phyloP scores from a whole-genome alignment of 1,140 invertebrate species.

The roundworm (Caenorhabditis elegans) region WBcel235 BX284605.5:13877001-13877500 shows the following conservation, averaged over 20 bases:
- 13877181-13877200: constrained; percentile 8
- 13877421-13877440: constrained; percentile 23
- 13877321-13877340: not conserved
- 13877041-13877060: not conserved
- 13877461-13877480: not conserved
- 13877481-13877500: not conserved
- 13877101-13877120: not conserved
- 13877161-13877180: constrained; percentile 1
- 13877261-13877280: not conserved
- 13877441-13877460: not conserved
- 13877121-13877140: not conserved
- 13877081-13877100: constrained; percentile 19
- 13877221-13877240: too few relatives aligned
- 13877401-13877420: not conserved
- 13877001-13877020: not conserved
- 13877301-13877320: not conserved
- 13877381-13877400: constrained; percentile 1
- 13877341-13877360: not conserved
- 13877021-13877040: not conserved
- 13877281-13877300: not conserved
- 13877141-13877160: not conserved
- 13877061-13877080: not conserved
- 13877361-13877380: not conserved
- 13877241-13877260: too few relatives aligned
- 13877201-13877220: too few relatives aligned